phyloP scores from a whole-genome alignment of 2,797 vertebrate genomes.

The Poecilia gillii region DNA sequence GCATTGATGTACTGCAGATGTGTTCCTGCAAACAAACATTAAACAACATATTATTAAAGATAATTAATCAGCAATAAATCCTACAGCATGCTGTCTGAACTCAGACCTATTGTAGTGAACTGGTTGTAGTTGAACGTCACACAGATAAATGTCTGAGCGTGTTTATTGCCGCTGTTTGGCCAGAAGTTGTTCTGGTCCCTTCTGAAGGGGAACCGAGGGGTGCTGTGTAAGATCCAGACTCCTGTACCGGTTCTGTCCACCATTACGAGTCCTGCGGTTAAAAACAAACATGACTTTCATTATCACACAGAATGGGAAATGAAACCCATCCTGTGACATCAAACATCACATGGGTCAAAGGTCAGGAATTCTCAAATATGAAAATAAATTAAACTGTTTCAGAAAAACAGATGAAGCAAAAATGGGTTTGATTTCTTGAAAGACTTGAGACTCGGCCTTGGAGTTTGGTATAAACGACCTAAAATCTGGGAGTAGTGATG shows the following conservation, averaged over 20 bases:
- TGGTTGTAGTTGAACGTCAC: background rate
- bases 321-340: too few species aligned
- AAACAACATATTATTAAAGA: background rate
- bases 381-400: background rate
- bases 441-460: too few species aligned
- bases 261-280: background rate
- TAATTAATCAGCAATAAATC: background rate
- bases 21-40: background rate
- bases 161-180: background rate
- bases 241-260: background rate
- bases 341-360: background rate
- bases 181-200: background rate
- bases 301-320: background rate
- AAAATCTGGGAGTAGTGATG: too few species aligned
- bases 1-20: background rate
- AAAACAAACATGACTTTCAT: background rate
- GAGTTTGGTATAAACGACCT: too few species aligned
- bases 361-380: background rate
- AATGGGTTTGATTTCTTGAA: background rate
- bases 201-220: background rate
- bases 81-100: background rate
- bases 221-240: constrained; percentile 1
- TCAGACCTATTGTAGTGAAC: background rate
- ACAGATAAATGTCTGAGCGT: background rate
- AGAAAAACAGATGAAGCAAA: background rate